Evolutionary conservation across 2,888 invertebrate genomes (phyloP).

Genomic region (Meliscaeva auricollis): DNA sequence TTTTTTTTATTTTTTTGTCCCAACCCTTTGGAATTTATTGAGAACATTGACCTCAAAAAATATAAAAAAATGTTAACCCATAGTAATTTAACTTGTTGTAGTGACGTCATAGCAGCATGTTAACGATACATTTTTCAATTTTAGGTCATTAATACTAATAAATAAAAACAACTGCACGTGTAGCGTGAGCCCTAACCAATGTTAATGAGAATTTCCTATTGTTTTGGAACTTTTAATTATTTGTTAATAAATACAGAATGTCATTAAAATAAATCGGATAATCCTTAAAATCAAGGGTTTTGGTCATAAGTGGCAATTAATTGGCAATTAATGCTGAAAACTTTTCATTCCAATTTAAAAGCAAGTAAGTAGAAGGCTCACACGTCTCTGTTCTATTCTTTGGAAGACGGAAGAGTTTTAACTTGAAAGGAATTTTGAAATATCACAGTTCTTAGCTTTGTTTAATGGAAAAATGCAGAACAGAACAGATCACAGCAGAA

Average conservation of each 20-base stretch:
- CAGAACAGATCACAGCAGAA: too few relatives aligned
- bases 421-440: too few relatives aligned
- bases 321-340: too few relatives aligned
- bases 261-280: background rate
- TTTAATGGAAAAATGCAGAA: too few relatives aligned
- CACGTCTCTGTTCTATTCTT: too few relatives aligned
- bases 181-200: background rate
- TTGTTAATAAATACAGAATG: background rate
- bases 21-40: constrained; percentile 4
- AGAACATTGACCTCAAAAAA: constrained; percentile 11
- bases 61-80: background rate
- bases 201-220: background rate
- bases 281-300: background rate
- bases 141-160: background rate
- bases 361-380: too few relatives aligned
- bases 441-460: too few relatives aligned
- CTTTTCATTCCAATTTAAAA: too few relatives aligned
- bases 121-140: background rate
- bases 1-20: background rate
- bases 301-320: too few relatives aligned
- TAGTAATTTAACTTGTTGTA: background rate
- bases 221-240: background rate
- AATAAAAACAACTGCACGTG: background rate
- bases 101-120: background rate
- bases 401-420: too few relatives aligned